Base-by-base conservation (phyloP, 2,888 invertebrate species). In the Pristionchus japonicus region DNA sequence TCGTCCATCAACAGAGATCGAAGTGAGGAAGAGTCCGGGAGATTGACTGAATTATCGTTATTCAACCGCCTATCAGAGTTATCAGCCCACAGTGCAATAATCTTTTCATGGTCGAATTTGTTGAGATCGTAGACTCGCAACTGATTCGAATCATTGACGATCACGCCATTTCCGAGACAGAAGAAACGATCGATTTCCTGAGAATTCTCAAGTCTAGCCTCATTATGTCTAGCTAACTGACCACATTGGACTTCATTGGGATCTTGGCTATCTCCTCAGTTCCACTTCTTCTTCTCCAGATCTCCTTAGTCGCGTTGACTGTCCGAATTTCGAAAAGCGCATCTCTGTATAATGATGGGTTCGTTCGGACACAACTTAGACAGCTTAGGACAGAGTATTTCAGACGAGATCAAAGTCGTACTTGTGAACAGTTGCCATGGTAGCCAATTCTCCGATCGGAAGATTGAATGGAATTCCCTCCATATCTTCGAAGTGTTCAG, bases 181-280 rank as follows among this genome's bases (percentile, higher is more conserved):
- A 70, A 31, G 34, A 70, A 37, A 37, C 70, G 70, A 70, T 70
- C 70, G 70, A 70, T 70, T 20, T 70, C 70, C 70, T n/a, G n/a
- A n/a, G n/a, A n/a, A n/a, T n/a, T n/a, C n/a, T n/a, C n/a, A n/a
- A n/a, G n/a, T n/a, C n/a, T n/a, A n/a, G n/a, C n/a, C n/a, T n/a
- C n/a, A n/a, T n/a, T n/a, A n/a, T n/a, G n/a, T n/a, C n/a, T n/a
- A n/a, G n/a, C 17, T 37, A 13, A 70, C 37, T 70, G 20, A 37
- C 70, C 3, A 31, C 13, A 70, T 70, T 70, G 15, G 70, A 20
- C 70, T 70, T 70, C 34, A 70, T 31, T 2, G 70, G 17, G 11
- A 70, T 70, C 37, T 70, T 70, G 4, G 17, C 20, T 17, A 70
- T 70, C 17, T 70, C 34, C 17, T 70, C 70, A 1, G 31, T n/a